Evolutionary conservation across 2,888 invertebrate species (phyloP).

Genomic region (Vanessa cardui): DNA sequence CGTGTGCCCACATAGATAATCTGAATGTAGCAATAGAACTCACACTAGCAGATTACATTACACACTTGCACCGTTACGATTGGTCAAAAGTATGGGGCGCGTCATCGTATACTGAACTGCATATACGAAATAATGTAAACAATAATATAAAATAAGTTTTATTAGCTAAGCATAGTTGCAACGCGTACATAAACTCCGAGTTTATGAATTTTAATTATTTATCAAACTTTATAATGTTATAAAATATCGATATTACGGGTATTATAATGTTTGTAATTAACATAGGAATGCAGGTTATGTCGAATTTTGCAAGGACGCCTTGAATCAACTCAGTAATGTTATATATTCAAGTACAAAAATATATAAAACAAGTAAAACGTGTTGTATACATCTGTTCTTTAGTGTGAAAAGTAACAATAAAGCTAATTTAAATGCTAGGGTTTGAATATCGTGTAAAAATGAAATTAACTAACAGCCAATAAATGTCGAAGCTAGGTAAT

Average conservation of each 20-base stretch:
- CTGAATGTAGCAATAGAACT: too few species aligned
- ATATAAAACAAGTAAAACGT: constrained; percentile 2
- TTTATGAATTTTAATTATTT: constrained; percentile 23
- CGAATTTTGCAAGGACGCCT: constrained; percentile 28
- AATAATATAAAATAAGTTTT: not conserved
- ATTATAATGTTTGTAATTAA: constrained; percentile 28
- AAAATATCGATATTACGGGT: constrained; percentile 25
- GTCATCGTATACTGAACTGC: too few species aligned
- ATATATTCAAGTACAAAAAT: constrained; percentile 5
- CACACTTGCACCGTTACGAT: too few species aligned
- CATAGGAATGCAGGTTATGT: constrained; percentile 34
- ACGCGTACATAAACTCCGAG: not conserved
- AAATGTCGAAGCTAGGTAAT: too few species aligned
- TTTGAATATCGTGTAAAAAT: too few species aligned
- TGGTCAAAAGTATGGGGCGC: too few species aligned
- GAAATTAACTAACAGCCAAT: too few species aligned
- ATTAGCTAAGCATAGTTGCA: constrained; percentile 1
- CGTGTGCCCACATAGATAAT: too few species aligned
- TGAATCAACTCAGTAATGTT: constrained; percentile 3
- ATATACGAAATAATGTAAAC: not conserved
- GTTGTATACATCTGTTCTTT: not conserved
- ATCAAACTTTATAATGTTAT: constrained; percentile 24
- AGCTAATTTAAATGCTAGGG: too few species aligned
- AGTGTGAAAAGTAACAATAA: not conserved
- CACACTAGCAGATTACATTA: too few species aligned